Percentiles rank a stretch among this genome's conserved stretches.
Conservation (phyloP, 2,797 vertebrate genomes). For the Syngnathus rostellatus region DNA sequence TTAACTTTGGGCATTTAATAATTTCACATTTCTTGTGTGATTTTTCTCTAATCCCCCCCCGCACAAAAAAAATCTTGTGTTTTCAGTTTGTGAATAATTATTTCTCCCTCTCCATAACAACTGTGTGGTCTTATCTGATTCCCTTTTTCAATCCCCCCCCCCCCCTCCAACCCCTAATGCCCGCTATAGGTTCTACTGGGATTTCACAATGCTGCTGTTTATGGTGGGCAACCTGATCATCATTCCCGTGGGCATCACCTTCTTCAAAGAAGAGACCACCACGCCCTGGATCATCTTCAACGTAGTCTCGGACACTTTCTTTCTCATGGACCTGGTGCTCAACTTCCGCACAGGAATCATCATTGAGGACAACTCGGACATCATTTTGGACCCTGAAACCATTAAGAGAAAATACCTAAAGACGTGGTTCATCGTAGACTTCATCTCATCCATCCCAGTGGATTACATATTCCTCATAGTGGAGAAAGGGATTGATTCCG, state of each 20-base stretch:
- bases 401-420: conserved; percentile 95
- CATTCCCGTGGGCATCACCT: conserved; percentile 97
- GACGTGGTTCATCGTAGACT: conserved; percentile 97
- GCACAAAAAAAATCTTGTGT: no score
- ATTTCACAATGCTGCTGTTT: conserved; percentile 97
- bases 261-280: conserved; percentile 97
- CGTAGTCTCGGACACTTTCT: conserved; percentile 95
- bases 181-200: conserved; percentile 91
- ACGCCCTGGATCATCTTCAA: conserved; percentile 98
- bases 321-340: conserved; percentile 94
- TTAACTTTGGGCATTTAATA: no score
- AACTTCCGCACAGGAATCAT: conserved; percentile 98
- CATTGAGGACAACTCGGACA: conserved; percentile 96
- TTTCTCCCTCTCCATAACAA: conserved; percentile 28
- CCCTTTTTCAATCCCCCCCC: conserved; percentile 21
- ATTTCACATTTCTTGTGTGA: no score
- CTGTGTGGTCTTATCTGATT: conserved; percentile 33
- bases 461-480: conserved; percentile 99
- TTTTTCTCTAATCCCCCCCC: no score
- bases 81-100: no score
- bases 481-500: conserved; percentile 95
- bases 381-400: conserved; percentile 92
- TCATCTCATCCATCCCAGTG: conserved; percentile 96
- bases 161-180: conserved; percentile 9
- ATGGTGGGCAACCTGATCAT: conserved; percentile 99